Base-by-base conservation (phyloP, 2,888 invertebrate genomes). In the Ochlodes sylvanus region DNA sequence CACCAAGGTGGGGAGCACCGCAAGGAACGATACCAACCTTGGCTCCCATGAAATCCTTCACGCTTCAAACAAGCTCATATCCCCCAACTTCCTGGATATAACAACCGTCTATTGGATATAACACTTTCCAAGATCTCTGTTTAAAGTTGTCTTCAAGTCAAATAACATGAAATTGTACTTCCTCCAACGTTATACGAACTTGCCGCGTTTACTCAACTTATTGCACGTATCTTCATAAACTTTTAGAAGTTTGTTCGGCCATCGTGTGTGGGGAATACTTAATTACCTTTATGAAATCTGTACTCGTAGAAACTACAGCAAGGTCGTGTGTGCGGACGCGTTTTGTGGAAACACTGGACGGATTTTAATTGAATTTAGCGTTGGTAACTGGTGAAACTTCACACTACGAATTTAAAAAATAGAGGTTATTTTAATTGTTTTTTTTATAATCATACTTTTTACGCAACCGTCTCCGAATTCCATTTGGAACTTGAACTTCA, bases 191-290 rank as follows among this genome's bases (percentile, higher is more conserved):
- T 44, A 44, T 44, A 15, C 42, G 9, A 50, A 50, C 50, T 50
- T 19, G 19, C 9, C 17, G 12, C 50, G 50, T 50, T 52, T 27
- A 27, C 27, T 27, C 17, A 52, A 52, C 52, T 52, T 52, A 52
- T 27, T 52, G 52, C 52, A 52, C 52, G 52, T 52, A 52, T 52
- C 52, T 21, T 52, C 52, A 52, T 52, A 27, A 21, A 52, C 6
- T 52, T 52, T 5, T 52, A 21, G 21, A 52, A 27, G 21, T 52
- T 52, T 52, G 21, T 52, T 27, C 52, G 14, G 27, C 52, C 50
- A 50, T 50, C 19, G 50, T 19, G 50, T 19, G 50, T 19, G 6
- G 19, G 19, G 52, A 52, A 52, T 52, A 52, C 52, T 52, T 52
- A 27, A 52, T 21, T 50, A 50, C 52, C 52, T 52, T 52, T 27